A percentile compares a stretch with the other conserved stretches of the same genome.
Conservation (phyloP, 2,888 invertebrate genomes). For the Cerastis leucographa region DNA sequence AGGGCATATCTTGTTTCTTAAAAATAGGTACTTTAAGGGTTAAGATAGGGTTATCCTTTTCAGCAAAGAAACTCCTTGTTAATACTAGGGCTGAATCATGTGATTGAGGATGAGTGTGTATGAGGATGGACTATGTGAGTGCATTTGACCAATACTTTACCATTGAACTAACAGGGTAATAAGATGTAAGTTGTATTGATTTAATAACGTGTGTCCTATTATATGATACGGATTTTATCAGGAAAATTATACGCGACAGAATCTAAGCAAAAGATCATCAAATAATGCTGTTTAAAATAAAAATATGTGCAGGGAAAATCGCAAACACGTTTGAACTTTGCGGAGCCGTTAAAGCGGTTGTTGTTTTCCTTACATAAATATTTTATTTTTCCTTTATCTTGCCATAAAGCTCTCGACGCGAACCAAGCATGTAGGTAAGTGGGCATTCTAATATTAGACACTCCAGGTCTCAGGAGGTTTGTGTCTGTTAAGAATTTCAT, state of each 20-base stretch:
- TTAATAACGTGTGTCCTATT: neutral
- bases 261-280: neutral
- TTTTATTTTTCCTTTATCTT: conserved; percentile 61
- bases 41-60: too few relatives aligned
- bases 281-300: conserved; percentile 25
- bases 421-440: conserved; percentile 53
- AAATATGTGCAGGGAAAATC: conserved; percentile 31
- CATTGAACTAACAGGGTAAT: neutral
- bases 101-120: neutral
- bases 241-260: neutral
- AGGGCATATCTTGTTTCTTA: neutral
- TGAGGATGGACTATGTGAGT: neutral
- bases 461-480: conserved; percentile 31
- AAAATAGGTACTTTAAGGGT: too few relatives aligned
- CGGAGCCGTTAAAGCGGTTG: conserved; percentile 48
- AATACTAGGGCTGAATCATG: too few relatives aligned
- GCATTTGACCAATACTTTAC: neutral
- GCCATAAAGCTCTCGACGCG: conserved; percentile 55
- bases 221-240: neutral
- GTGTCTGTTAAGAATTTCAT: conserved; percentile 30
- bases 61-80: too few relatives aligned
- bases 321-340: conserved; percentile 54
- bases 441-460: conserved; percentile 56
- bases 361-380: conserved; percentile 55
- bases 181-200: neutral